phyloP scores from a whole-genome alignment of 2,888 invertebrate genomes.

The Spisula solida region DNA sequence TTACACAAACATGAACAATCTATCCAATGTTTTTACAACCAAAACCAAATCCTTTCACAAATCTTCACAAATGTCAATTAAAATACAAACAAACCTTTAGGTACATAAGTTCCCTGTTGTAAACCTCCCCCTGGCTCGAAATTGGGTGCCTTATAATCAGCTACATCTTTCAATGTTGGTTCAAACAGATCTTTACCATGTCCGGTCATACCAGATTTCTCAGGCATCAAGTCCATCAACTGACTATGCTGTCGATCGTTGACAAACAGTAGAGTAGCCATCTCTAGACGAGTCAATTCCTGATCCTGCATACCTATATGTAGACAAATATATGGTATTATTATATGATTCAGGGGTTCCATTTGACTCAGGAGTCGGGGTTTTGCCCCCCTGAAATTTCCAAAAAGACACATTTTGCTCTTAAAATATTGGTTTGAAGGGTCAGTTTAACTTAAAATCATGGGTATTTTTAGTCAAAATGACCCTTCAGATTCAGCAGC shows the following conservation, averaged over 20 bases:
- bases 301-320: slow-evolving; percentile 90
- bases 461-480: too few species aligned
- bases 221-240: slow-evolving; percentile 97
- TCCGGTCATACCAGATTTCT: slow-evolving; percentile 93
- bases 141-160: slow-evolving; percentile 95
- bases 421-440: not conserved
- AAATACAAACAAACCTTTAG: slow-evolving; percentile 88
- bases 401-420: too few species aligned
- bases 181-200: slow-evolving; percentile 85
- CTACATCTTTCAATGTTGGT: slow-evolving; percentile 87
- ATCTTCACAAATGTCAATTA: too few species aligned
- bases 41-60: too few species aligned
- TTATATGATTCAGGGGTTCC: too few species aligned
- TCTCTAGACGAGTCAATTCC: slow-evolving; percentile 94
- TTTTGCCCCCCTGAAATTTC: too few species aligned
- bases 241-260: slow-evolving; percentile 98
- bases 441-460: too few species aligned
- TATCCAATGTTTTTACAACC: too few species aligned
- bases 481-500: too few species aligned
- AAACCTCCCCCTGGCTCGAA: slow-evolving; percentile 91
- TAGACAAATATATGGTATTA: too few species aligned
- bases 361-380: too few species aligned
- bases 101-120: slow-evolving; percentile 95
- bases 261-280: slow-evolving; percentile 96
- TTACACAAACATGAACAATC: too few species aligned